Evolutionary conservation across 2,797 vertebrate species (phyloP).

Genomic region (Onychomys torridus): DNA sequence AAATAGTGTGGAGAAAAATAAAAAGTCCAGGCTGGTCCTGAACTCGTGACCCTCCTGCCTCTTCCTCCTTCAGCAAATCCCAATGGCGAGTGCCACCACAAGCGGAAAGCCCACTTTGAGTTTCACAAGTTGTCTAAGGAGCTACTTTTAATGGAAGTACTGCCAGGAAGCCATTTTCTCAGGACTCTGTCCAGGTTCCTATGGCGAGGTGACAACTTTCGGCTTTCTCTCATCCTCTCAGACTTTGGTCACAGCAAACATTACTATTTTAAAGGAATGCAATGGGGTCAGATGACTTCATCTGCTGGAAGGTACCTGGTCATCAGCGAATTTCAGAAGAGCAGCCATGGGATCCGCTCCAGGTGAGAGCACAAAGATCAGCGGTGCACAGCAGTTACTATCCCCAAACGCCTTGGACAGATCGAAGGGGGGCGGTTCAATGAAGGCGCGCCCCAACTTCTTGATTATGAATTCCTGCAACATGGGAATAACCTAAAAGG

Average conservation of each 20-base stretch:
- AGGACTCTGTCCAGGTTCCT: not conserved
- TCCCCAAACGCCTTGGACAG: constrained; percentile 92
- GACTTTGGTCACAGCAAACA: not conserved
- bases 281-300: not conserved
- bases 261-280: not conserved
- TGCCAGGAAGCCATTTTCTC: not conserved
- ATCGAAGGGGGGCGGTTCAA: constrained; percentile 94
- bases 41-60: not conserved
- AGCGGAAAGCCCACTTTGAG: not conserved
- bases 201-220: not conserved
- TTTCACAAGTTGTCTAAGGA: not conserved
- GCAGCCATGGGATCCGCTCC: constrained; percentile 94
- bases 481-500: constrained; percentile 91
- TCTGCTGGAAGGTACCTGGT: constrained; percentile 88
- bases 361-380: constrained; percentile 94
- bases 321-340: constrained; percentile 93
- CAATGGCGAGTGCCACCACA: not conserved
- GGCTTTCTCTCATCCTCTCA: not conserved
- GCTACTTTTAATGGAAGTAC: not conserved
- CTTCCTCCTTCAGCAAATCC: not conserved
- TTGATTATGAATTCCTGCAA: constrained; percentile 92
- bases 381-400: constrained; percentile 91
- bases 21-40: not conserved
- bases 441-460: constrained; percentile 90
- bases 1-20: not conserved